These are phyloP conservation scores for Brachymystax lenok DNA, from an alignment of 2,797 vertebrate species.

Conservation along the genomic window DNA sequence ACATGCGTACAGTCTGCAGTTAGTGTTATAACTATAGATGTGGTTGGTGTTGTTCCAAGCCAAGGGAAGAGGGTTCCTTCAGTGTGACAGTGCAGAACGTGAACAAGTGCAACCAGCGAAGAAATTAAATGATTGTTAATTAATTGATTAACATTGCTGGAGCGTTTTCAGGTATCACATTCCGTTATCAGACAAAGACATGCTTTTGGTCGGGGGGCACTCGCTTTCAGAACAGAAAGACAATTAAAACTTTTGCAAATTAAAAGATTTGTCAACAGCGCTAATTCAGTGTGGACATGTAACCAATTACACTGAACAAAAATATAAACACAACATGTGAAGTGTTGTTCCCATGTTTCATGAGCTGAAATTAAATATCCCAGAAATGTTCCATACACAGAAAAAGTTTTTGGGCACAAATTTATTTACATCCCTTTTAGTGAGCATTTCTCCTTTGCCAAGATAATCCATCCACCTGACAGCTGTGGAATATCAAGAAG, in stretches of 20 bases:
- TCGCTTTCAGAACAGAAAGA: not conserved
- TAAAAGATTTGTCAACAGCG: not conserved
- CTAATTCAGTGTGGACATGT: too few species aligned
- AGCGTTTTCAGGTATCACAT: not conserved
- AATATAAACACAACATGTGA: too few species aligned
- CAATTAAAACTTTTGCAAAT: not conserved
- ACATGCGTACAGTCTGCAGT: too few species aligned
- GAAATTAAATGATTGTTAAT: not conserved
- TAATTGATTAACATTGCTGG: not conserved
- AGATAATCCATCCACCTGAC: too few species aligned
- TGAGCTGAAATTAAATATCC: too few species aligned
- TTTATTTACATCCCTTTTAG: too few species aligned
- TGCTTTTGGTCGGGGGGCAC: not conserved
- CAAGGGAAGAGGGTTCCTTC: not conserved
- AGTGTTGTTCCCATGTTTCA: too few species aligned
- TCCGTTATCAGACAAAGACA: not conserved
- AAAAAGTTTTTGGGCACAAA: too few species aligned
- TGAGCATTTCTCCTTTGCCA: too few species aligned
- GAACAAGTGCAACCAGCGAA: not conserved
- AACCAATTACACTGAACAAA: too few species aligned
- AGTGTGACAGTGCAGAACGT: not conserved
- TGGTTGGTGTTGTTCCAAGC: not conserved
- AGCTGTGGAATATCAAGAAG: too few species aligned
- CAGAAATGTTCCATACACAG: too few species aligned
- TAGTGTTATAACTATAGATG: not conserved